Percentiles rank a stretch among this genome's conserved stretches.
Evolutionary conservation across 2,113 vertebrate species (phyloP).

Genomic region (Embiotoca jacksoni): DNA sequence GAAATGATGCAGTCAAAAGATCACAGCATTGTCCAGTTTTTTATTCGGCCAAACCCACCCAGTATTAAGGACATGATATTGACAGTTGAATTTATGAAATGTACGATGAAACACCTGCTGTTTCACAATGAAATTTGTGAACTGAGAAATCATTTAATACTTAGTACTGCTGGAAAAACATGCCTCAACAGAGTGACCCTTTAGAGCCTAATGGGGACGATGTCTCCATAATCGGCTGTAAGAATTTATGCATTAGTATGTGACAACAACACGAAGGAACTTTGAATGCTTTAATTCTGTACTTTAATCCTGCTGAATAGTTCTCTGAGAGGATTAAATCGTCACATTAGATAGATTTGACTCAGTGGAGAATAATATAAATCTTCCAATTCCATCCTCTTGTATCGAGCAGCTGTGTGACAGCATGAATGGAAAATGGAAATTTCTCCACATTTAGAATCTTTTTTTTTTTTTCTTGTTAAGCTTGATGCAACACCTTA

Average conservation of each 20-base stretch:
- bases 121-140: neutral
- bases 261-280: slow-evolving; percentile 25
- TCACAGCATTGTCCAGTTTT: neutral
- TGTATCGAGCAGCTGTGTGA: slow-evolving; percentile 23
- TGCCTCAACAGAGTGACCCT: slow-evolving; percentile 17
- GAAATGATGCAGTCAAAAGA: neutral
- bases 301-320: slow-evolving; percentile 54
- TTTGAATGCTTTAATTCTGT: slow-evolving; percentile 36
- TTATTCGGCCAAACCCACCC: too few species aligned
- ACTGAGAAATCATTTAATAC: neutral
- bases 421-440: slow-evolving; percentile 51
- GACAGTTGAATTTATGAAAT: neutral
- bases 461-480: slow-evolving; percentile 44
- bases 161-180: neutral
- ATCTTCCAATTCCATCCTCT: slow-evolving; percentile 50
- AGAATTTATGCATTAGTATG: slow-evolving; percentile 31
- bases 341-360: slow-evolving; percentile 65
- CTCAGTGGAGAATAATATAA: slow-evolving; percentile 49
- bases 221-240: slow-evolving; percentile 29
- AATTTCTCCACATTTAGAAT: slow-evolving; percentile 45
- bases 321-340: slow-evolving; percentile 66
- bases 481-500: slow-evolving; percentile 46
- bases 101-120: neutral
- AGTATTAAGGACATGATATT: neutral
- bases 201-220: slow-evolving; percentile 1